Conservation (phyloP, 2,113 vertebrate species). For the Syrrhaptes paradoxus region DNA sequence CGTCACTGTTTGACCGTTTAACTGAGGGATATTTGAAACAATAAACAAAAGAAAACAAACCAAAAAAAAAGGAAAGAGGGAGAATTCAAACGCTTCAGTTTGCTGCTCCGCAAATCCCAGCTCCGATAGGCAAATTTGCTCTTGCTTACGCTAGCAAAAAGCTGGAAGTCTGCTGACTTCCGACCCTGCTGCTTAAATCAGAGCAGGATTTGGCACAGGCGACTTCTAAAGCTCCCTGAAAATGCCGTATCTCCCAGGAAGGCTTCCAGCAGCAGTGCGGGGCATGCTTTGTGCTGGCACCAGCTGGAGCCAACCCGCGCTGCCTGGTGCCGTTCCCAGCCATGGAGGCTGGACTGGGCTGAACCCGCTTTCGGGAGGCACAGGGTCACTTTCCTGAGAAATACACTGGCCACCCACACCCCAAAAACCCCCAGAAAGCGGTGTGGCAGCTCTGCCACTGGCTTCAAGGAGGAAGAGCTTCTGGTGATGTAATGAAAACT, state of each 20-base stretch:
- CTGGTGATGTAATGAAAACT: slow-evolving; percentile 48
- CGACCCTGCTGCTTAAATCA: background rate
- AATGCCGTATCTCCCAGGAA: background rate
- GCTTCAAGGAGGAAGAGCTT: slow-evolving; percentile 12
- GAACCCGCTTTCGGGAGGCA: background rate
- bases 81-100: background rate
- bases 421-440: background rate
- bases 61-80: background rate
- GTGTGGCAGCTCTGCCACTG: background rate
- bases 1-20: background rate
- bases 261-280: background rate
- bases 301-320: background rate
- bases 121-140: background rate
- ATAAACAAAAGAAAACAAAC: background rate
- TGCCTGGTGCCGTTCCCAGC: background rate
- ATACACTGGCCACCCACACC: background rate
- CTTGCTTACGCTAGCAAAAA: slow-evolving; percentile 46
- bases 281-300: background rate
- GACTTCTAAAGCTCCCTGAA: background rate
- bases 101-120: background rate
- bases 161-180: slow-evolving; percentile 45
- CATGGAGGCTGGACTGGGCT: background rate
- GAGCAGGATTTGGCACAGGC: slow-evolving; percentile 10
- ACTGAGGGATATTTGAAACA: slow-evolving; percentile 18
- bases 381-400: background rate